Conservation (phyloP, 30 jellyfish, hydroid and myxozoan genomes). For the Catostylus mosaicus region DNA sequence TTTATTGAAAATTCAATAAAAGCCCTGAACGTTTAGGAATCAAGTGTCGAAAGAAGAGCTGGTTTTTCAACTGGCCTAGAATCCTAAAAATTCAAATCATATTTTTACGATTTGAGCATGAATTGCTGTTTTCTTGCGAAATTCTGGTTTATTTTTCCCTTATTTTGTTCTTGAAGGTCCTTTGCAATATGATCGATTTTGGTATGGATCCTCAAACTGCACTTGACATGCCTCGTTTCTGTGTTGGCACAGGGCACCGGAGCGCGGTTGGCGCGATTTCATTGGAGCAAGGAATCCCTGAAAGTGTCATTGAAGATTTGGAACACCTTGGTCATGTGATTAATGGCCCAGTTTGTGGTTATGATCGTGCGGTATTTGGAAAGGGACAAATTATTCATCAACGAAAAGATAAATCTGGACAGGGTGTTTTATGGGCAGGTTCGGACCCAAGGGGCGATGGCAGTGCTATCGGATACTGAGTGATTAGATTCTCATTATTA, state of each 20-base stretch:
- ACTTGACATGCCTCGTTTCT: slow-evolving; percentile 86
- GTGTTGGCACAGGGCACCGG: slow-evolving; percentile 78
- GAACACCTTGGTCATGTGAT: slow-evolving; percentile 79
- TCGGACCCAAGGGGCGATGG: slow-evolving; percentile 97
- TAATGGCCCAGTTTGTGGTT: slow-evolving; percentile 64
- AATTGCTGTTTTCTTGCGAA: too few species aligned
- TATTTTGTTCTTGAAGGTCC: slow-evolving; percentile 78
- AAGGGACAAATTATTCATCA: slow-evolving; percentile 81
- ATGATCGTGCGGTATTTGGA: slow-evolving; percentile 78
- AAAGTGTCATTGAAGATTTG: slow-evolving; percentile 69
- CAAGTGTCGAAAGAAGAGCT: too few species aligned
- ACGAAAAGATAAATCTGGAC: slow-evolving; percentile 50
- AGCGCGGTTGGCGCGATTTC: slow-evolving; percentile 66
- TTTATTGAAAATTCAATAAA: too few species aligned
- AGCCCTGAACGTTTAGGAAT: too few species aligned
- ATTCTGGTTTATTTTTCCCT: too few species aligned
- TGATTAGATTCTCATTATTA: too few species aligned
- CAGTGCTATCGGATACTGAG: slow-evolving; percentile 87
- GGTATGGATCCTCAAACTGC: slow-evolving; percentile 92
- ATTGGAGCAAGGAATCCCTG: slow-evolving; percentile 82
- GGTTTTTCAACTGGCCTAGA: too few species aligned
- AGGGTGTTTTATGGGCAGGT: slow-evolving; percentile 90
- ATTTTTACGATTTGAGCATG: too few species aligned
- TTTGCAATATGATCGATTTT: slow-evolving; percentile 88
- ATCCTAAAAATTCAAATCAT: too few species aligned